Evolutionary conservation across 2,113 vertebrate genomes (phyloP), one percentile per base, ranked within the genome.

Genomic region (Trochalopteron elliotii): DNA sequence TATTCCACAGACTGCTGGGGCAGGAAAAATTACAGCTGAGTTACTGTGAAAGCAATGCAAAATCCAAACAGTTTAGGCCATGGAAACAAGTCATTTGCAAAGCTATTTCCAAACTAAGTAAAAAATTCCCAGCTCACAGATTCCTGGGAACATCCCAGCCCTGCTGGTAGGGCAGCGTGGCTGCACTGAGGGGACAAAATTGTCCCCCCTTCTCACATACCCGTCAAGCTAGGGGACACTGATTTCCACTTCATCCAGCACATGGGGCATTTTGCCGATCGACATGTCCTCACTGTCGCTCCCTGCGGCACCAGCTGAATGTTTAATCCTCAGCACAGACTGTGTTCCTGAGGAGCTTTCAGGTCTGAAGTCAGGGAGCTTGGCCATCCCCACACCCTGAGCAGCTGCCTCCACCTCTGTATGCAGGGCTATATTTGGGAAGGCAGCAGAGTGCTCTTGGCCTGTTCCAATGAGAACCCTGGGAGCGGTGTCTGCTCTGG

Each of bases 381-480:
- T 0, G 5, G 35, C 61, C 50, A 10, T 7, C 45, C 67, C 75
- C 3, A 2, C 65, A 17, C 10, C 14, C 70, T 1, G 1, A 35
- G 68, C 87, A n/a, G 81, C 88, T 76, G 92, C 77, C 68, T 76
- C 49, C 56, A 7, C 23, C 44, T 31, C 67, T 17, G 33, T 4
- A 53, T 22, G 63, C 91, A 40, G 44, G 57, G 64, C 96, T 96
- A 93, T 96, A 96, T 97, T 97, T 96, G 96, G 96, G 92, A 86
- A 91, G 59, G n/a, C 7, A 5, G 59, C 80, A 33, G 77, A 1
- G 3, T 20, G 44, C 44, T 44, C 44, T 44, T 21, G 76, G 87
- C 87, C 5, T 12, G 83, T 81, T 65, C 85, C 49, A 52, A 8
- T 6, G 0, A 56, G 60, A 13, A 3, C 45, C 25, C 30, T 18